Evolutionary conservation across 2,797 vertebrate genomes (phyloP).

Genomic region (Silurus lanzhouensis): DNA sequence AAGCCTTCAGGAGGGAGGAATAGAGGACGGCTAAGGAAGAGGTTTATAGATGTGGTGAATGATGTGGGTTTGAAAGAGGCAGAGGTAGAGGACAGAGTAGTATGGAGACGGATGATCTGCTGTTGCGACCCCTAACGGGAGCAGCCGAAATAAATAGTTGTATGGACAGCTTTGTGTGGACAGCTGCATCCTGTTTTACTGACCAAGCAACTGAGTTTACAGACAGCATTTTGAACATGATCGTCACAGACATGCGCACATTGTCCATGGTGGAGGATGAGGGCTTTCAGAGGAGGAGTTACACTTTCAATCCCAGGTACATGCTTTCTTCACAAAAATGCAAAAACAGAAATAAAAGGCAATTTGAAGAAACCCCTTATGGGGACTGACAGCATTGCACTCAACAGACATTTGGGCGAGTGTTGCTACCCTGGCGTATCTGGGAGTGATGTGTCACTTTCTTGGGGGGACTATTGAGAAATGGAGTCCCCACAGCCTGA

Average conservation of each 20-base stretch:
- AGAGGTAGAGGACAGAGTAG: too few relatives aligned
- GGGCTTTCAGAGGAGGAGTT: conserved; percentile 35
- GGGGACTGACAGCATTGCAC: conserved; percentile 9
- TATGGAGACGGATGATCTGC: too few relatives aligned
- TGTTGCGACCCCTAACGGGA: too few relatives aligned
- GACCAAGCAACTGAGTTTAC: conserved; percentile 33
- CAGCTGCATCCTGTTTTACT: not conserved
- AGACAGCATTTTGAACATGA: conserved; percentile 42
- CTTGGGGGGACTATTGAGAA: conserved; percentile 30
- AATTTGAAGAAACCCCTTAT: conserved; percentile 15
- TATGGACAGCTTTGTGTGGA: conserved; percentile 9
- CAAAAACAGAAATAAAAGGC: conserved; percentile 18
- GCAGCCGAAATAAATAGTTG: not conserved
- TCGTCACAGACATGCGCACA: conserved; percentile 33
- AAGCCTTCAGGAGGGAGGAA: too few relatives aligned
- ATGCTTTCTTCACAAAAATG: conserved; percentile 31
- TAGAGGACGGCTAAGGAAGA: too few relatives aligned
- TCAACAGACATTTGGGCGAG: conserved; percentile 30
- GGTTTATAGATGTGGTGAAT: too few relatives aligned
- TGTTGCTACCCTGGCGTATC: not conserved
- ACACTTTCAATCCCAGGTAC: conserved; percentile 37
- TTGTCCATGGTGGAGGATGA: conserved; percentile 44
- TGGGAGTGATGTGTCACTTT: conserved; percentile 31
- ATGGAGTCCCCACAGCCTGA: too few relatives aligned
- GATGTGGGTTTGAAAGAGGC: too few relatives aligned